phyloP scores from a whole-genome alignment of 2,797 vertebrate genomes.

The Parambassis ranga region DNA sequence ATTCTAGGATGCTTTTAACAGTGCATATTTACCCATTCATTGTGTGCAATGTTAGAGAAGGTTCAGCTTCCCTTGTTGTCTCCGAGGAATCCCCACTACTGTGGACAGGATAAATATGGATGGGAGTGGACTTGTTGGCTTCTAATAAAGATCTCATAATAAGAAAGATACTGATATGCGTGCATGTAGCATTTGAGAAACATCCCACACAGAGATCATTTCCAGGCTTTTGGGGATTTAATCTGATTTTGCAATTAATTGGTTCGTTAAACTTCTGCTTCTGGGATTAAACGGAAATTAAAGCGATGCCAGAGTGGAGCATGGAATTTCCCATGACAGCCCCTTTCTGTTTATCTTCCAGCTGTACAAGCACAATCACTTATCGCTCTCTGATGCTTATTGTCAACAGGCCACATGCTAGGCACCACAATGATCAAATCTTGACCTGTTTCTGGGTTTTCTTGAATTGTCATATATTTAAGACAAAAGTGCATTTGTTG shows the following conservation, averaged over 20 bases:
- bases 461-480: too few species aligned
- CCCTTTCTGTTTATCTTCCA: slow-evolving; percentile 50
- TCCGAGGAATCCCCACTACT: too few species aligned
- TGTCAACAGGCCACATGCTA: neutral
- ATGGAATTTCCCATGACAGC: slow-evolving; percentile 61
- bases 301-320: slow-evolving; percentile 42
- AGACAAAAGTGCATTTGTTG: too few species aligned
- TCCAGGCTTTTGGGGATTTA: slow-evolving; percentile 63
- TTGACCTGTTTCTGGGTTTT: neutral
- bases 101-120: neutral
- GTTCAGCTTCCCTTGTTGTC: too few species aligned
- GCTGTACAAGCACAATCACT: slow-evolving; percentile 22
- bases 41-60: too few species aligned
- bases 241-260: slow-evolving; percentile 75
- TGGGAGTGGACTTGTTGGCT: slow-evolving; percentile 25
- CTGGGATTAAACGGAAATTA: slow-evolving; percentile 69
- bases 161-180: slow-evolving; percentile 47
- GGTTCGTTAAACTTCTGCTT: slow-evolving; percentile 67
- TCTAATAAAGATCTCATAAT: slow-evolving; percentile 37
- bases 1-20: too few species aligned
- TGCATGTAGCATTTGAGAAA: slow-evolving; percentile 39
- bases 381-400: slow-evolving; percentile 16
- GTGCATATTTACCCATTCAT: too few species aligned
- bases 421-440: neutral
- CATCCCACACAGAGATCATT: slow-evolving; percentile 62